Conservation (phyloP, 2,888 invertebrate species). For the Yponomeuta plumbellus region DNA sequence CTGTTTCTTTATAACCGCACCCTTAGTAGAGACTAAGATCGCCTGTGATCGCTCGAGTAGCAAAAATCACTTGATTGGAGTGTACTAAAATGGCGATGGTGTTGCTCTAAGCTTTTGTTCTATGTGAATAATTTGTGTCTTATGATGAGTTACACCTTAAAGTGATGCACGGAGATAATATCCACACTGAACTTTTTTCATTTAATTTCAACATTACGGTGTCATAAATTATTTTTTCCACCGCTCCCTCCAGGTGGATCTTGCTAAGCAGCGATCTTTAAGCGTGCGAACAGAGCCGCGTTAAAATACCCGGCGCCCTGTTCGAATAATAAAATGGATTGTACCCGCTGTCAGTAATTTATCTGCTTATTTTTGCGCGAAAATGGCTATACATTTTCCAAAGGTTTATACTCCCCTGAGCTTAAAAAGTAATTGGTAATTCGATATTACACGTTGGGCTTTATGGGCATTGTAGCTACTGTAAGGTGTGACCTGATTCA, state of each 20-base stretch:
- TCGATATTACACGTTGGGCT: too few species aligned
- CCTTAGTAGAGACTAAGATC: too few species aligned
- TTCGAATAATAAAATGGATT: not conserved
- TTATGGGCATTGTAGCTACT: too few species aligned
- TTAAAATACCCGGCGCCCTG: not conserved
- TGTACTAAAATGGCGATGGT: too few species aligned
- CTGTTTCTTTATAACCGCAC: too few species aligned
- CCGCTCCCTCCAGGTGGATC: not conserved
- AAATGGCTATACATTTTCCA: too few species aligned
- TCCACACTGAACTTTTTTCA: constrained; percentile 44
- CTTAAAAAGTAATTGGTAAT: too few species aligned
- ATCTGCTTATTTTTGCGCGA: too few species aligned
- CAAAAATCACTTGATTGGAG: too few species aligned
- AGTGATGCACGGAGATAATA: not conserved
- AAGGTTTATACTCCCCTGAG: too few species aligned
- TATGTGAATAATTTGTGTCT: not conserved
- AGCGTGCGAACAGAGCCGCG: not conserved
- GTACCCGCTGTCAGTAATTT: not conserved
- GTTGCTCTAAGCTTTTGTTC: not conserved
- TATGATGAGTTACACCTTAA: not conserved
- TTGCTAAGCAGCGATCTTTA: not conserved
- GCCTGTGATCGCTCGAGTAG: too few species aligned
- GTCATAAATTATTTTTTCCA: constrained; percentile 41
- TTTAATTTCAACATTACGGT: constrained; percentile 57
- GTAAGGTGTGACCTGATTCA: too few species aligned